Percentiles rank a stretch among this genome's conserved stretches.
Conservation (phyloP, 2,888 invertebrate genomes). For the Acleris emargana region DNA sequence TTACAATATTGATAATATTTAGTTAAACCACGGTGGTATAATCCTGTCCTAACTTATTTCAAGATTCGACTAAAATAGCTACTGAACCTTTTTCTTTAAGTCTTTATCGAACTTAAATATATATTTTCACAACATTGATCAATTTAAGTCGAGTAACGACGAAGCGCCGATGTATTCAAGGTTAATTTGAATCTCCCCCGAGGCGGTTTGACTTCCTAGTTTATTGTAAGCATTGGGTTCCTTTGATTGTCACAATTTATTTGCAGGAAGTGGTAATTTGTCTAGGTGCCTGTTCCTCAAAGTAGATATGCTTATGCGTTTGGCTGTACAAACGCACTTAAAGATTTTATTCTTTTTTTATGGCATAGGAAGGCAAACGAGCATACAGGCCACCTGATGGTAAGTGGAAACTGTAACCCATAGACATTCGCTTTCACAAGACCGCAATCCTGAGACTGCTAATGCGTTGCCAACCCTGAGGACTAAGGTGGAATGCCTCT, state of each 20-base stretch:
- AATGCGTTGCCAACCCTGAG: no score
- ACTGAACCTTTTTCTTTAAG: slow-evolving; percentile 6
- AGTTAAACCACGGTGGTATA: no score
- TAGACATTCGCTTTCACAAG: no score
- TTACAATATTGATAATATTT: no score
- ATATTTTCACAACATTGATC: slow-evolving; percentile 35
- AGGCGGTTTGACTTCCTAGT: slow-evolving; percentile 31
- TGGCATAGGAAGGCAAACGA: no score
- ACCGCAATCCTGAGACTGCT: no score
- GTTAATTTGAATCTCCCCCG: slow-evolving; percentile 34
- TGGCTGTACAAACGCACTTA: no score
- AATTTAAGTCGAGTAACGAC: slow-evolving; percentile 35
- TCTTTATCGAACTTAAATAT: slow-evolving; percentile 7
- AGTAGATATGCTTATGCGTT: no score
- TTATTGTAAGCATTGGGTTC: slow-evolving; percentile 22
- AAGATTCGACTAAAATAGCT: not conserved
- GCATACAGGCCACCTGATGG: no score
- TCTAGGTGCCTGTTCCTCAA: slow-evolving; percentile 3
- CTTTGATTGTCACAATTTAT: slow-evolving; percentile 28
- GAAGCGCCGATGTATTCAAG: slow-evolving; percentile 33
- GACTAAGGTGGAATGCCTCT: no score
- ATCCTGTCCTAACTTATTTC: not conserved
- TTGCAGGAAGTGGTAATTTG: slow-evolving; percentile 26
- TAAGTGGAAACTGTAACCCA: no score
- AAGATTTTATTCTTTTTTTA: no score